Conservation (phyloP, 2,888 invertebrate genomes). For the Drosophila leonis region DNA sequence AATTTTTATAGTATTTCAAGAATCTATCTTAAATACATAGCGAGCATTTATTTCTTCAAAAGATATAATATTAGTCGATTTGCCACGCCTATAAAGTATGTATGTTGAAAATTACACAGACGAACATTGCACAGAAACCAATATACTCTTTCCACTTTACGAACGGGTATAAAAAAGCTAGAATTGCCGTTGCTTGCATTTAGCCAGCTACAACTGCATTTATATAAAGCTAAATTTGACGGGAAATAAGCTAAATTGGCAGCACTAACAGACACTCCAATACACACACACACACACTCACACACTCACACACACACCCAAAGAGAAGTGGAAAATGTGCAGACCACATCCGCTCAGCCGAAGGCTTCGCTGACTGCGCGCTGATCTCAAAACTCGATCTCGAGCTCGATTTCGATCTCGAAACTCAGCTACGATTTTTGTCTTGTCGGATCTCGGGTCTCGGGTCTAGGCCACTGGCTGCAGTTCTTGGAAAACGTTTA, state of each 20-base stretch:
- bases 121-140: too few species aligned
- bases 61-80: too few species aligned
- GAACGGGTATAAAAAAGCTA: too few species aligned
- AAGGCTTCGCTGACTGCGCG: constrained; percentile 37
- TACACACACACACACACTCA: constrained; percentile 3
- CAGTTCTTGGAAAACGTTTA: constrained; percentile 76
- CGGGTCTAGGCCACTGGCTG: constrained; percentile 60
- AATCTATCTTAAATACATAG: too few species aligned
- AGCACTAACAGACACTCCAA: neutral
- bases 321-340: constrained; percentile 56
- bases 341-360: constrained; percentile 68
- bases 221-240: neutral
- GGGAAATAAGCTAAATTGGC: neutral
- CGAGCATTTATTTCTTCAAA: too few species aligned
- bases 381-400: constrained; percentile 33
- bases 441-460: constrained; percentile 13
- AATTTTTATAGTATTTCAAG: too few species aligned
- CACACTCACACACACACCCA: constrained; percentile 15
- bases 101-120: too few species aligned
- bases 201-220: neutral
- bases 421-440: constrained; percentile 28
- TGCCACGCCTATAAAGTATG: too few species aligned
- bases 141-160: too few species aligned
- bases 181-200: too few species aligned
- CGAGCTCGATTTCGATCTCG: constrained; percentile 27